These are phyloP conservation scores for Helleia helle DNA, from an alignment of 2,888 invertebrate genomes.

Conservation along the genomic window DNA sequence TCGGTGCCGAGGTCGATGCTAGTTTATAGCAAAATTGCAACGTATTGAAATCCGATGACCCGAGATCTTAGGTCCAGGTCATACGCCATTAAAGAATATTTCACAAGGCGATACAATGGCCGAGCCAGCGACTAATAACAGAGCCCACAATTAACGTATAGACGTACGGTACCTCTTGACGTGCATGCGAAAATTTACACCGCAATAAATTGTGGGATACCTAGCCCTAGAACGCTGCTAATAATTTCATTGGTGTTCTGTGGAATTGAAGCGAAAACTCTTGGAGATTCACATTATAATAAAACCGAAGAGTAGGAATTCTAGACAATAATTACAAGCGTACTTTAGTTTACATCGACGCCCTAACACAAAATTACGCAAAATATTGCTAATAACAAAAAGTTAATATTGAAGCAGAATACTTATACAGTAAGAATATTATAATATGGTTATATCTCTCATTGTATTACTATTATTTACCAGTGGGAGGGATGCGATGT, in stretches of 20 bases:
- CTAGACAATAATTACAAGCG: no score
- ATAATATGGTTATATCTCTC: no score
- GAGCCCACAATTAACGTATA: conserved; percentile 21
- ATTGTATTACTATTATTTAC: no score
- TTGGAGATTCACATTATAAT: no score
- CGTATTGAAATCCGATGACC: conserved; percentile 21
- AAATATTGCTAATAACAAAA: no score
- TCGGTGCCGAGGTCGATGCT: no score
- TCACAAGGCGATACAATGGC: conserved; percentile 19
- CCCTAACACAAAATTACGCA: no score
- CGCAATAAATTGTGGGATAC: conserved; percentile 18
- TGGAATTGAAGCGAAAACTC: not conserved
- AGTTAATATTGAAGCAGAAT: no score
- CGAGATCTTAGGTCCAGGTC: conserved; percentile 15
- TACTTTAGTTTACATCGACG: no score
- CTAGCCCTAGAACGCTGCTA: conserved; percentile 3
- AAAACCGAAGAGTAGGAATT: no score
- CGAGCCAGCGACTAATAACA: conserved; percentile 20
- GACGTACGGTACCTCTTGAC: conserved; percentile 16
- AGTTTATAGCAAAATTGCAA: conserved; percentile 1
- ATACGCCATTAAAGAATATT: conserved; percentile 20
- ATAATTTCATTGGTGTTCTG: conserved; percentile 7
- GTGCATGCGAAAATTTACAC: conserved; percentile 21
- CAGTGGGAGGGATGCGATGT: no score
- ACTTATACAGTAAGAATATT: no score